phyloP scores from a whole-genome alignment of 2,888 invertebrate genomes.

The Cantharis nigra region DNA sequence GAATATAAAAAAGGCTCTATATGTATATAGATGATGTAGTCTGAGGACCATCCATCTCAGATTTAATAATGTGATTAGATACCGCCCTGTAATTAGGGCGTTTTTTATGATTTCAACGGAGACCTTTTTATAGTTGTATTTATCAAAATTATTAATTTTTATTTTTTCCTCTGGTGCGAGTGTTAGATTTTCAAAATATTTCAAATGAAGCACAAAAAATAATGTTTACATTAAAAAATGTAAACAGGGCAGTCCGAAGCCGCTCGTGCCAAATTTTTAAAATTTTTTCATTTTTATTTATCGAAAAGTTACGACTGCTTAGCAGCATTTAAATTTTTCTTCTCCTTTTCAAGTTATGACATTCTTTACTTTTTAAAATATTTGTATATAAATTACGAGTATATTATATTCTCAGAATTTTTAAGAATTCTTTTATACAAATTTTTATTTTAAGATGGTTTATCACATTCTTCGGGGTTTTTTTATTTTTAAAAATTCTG shows the following conservation, averaged over 20 bases:
- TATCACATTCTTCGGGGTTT: background rate
- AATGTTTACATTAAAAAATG: background rate
- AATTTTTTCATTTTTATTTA: background rate
- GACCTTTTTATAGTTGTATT: background rate
- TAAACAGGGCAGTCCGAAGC: background rate
- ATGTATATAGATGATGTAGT: background rate
- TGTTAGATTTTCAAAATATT: background rate
- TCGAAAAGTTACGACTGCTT: background rate
- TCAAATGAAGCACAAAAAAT: background rate
- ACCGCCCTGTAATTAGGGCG: conserved; percentile 12
- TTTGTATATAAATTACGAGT: background rate
- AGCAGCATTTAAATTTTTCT: background rate
- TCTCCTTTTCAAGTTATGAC: background rate
- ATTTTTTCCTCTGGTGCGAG: background rate
- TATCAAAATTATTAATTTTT: background rate
- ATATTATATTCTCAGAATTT: background rate
- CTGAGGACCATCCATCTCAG: conserved; percentile 1
- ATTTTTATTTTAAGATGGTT: background rate
- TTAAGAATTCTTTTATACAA: background rate
- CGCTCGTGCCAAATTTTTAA: background rate
- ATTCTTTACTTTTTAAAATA: background rate
- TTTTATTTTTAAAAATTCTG: background rate
- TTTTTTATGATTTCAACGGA: background rate
- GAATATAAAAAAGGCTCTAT: background rate
- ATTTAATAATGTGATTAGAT: conserved; percentile 15